Evolutionary conservation across 1,140 invertebrate species (phyloP).

Genomic region (Drosophila rhopaloa): DNA sequence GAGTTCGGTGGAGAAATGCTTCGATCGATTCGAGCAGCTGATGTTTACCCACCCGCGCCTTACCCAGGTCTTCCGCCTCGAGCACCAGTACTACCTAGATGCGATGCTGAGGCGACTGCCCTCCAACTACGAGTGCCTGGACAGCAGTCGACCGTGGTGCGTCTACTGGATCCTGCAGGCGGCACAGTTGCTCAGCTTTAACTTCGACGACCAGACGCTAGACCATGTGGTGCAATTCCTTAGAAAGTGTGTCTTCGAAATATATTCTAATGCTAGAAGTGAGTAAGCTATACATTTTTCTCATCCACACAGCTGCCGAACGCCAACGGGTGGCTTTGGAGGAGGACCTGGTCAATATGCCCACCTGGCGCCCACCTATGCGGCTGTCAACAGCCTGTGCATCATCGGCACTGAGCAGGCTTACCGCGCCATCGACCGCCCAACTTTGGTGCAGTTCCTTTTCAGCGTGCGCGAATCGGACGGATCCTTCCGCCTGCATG

Average conservation of each 20-base stretch:
- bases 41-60: constrained; percentile 86
- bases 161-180: constrained; percentile 98
- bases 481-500: constrained; percentile 96
- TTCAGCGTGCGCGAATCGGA: constrained; percentile 91
- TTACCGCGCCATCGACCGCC: constrained; percentile 93
- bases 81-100: constrained; percentile 89
- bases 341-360: constrained; percentile 96
- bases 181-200: constrained; percentile 91
- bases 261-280: too few species aligned
- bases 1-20: constrained; percentile 87
- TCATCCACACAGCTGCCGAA: constrained; percentile 88
- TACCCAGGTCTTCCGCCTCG: constrained; percentile 88
- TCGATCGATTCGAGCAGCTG: constrained; percentile 86
- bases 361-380: constrained; percentile 98
- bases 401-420: constrained; percentile 95
- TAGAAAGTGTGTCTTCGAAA: constrained; percentile 69
- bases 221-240: constrained; percentile 90
- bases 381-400: constrained; percentile 96
- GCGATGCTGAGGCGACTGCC: constrained; percentile 89
- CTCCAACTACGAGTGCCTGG: constrained; percentile 91
- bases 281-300: constrained; percentile 4
- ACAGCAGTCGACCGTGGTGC: constrained; percentile 97
- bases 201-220: constrained; percentile 88
- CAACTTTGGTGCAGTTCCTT: constrained; percentile 91
- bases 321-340: constrained; percentile 94